A percentile compares a stretch with the other conserved stretches of the same genome.
phyloP scores from a whole-genome alignment of 1,140 invertebrate genomes.

The Aphaenogaster floridana region DNA sequence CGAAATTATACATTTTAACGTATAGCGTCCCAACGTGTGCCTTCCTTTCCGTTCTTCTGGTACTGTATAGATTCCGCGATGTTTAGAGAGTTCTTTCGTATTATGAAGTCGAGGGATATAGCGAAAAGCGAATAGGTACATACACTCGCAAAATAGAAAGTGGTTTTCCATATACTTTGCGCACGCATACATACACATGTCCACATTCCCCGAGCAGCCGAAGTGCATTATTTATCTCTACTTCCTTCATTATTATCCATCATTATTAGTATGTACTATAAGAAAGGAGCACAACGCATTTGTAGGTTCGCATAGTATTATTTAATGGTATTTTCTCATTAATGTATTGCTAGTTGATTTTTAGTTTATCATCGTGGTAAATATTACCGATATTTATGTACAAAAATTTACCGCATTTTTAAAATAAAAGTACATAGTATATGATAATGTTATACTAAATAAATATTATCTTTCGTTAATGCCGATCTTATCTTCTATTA shows the following conservation, averaged over 20 bases:
- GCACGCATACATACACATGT: conserved; percentile 29
- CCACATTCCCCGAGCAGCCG: conserved; percentile 65
- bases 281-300: conserved; percentile 69
- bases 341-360: conserved; percentile 57
- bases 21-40: conserved; percentile 70
- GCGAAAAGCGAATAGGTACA: conserved; percentile 41
- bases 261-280: conserved; percentile 24
- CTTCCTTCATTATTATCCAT: conserved; percentile 49
- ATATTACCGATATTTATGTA: conserved; percentile 75
- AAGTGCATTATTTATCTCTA: conserved; percentile 63
- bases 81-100: conserved; percentile 43
- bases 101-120: background rate
- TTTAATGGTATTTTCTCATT: conserved; percentile 69
- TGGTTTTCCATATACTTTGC: conserved; percentile 43
- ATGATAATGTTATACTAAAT: conserved; percentile 72
- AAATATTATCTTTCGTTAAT: conserved; percentile 70
- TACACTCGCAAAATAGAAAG: conserved; percentile 61
- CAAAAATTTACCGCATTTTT: conserved; percentile 70
- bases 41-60: conserved; percentile 68
- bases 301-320: conserved; percentile 62
- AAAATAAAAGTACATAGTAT: conserved; percentile 66
- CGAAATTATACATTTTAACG: conserved; percentile 42
- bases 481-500: conserved; percentile 67
- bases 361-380: conserved; percentile 23
- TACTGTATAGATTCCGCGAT: conserved; percentile 64